A percentile compares a stretch with the other conserved stretches of the same genome.
These are phyloP conservation scores for Sphyrna mokarran DNA, from an alignment of 2,113 vertebrate genomes.

Conservation along the genomic window DNA sequence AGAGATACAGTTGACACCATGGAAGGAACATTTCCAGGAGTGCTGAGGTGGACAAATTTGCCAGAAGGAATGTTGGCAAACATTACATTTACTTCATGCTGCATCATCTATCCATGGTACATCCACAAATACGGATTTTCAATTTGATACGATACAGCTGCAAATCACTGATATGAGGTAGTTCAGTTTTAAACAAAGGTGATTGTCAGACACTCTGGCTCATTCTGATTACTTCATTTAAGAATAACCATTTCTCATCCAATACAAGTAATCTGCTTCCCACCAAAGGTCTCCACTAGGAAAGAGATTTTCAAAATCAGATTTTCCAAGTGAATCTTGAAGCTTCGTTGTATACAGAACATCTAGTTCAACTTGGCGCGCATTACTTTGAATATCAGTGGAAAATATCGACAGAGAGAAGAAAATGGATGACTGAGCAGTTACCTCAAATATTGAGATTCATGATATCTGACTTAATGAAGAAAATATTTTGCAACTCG, in stretches of 20 bases:
- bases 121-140: background rate
- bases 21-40: background rate
- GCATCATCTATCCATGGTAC: background rate
- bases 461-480: background rate
- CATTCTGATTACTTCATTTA: background rate
- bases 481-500: background rate
- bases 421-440: background rate
- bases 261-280: background rate
- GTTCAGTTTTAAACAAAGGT: background rate
- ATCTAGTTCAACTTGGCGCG: background rate
- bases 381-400: background rate
- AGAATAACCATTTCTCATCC: background rate
- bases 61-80: background rate
- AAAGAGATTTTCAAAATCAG: background rate
- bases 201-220: background rate
- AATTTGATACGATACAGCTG: slow-evolving; percentile 9
- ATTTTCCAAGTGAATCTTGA: background rate
- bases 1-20: background rate
- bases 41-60: background rate
- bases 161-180: background rate
- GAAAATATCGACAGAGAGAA: background rate
- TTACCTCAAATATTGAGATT: background rate
- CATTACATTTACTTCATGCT: background rate
- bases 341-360: background rate
- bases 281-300: background rate